Conservation (phyloP, 2,888 invertebrate species). For the Hyppa rectilinea region DNA sequence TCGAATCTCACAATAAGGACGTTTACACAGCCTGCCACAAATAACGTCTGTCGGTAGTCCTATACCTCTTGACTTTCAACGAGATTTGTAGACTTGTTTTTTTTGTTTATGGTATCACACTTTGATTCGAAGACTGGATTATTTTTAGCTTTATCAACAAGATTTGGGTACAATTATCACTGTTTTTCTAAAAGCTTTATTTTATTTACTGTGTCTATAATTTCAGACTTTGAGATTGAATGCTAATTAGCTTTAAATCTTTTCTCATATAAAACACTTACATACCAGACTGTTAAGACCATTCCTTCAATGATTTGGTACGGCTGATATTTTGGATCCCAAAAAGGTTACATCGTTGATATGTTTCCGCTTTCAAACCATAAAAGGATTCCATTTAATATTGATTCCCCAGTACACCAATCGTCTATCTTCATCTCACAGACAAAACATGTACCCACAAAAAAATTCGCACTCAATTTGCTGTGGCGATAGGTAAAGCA, state of each 20-base stretch:
- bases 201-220: neutral
- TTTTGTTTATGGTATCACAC: slow-evolving; percentile 13
- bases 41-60: neutral
- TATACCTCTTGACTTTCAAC: slow-evolving; percentile 19
- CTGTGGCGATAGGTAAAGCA: slow-evolving; percentile 19
- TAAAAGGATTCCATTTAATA: neutral
- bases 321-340: neutral
- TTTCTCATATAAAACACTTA: neutral
- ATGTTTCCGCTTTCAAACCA: neutral
- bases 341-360: neutral
- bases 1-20: slow-evolving; percentile 39
- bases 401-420: neutral
- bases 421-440: neutral
- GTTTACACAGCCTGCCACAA: slow-evolving; percentile 29
- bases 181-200: neutral
- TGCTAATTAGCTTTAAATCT: neutral
- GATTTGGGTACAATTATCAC: neutral
- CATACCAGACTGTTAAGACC: too few relatives aligned
- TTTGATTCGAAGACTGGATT: neutral
- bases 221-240: neutral
- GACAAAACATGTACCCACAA: neutral
- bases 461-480: slow-evolving; percentile 32
- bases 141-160: too few relatives aligned
- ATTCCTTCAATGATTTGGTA: too few relatives aligned
- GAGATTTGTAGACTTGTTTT: slow-evolving; percentile 20